A percentile compares a stretch with the other conserved stretches of the same genome.
These are phyloP conservation scores for Pachymerium ferrugineum DNA, from an alignment of 2,888 invertebrate genomes.

Conservation along the genomic window DNA sequence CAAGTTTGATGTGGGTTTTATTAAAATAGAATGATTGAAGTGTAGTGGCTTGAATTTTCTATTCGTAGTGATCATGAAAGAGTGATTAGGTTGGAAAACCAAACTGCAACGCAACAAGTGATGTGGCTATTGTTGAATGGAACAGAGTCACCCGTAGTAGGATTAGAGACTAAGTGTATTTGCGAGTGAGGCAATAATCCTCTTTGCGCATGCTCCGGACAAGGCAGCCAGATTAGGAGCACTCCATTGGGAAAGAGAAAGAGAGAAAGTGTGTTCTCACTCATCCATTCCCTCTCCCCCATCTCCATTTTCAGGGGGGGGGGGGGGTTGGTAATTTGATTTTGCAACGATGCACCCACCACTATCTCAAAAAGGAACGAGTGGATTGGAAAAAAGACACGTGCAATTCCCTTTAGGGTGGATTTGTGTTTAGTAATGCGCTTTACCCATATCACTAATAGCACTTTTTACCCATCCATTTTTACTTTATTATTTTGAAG, in stretches of 20 bases:
- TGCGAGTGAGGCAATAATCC: not conserved
- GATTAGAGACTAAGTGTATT: not conserved
- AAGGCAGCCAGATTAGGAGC: not conserved
- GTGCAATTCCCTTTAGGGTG: not conserved
- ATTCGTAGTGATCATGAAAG: no score
- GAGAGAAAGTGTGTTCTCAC: not conserved
- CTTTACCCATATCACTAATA: no score
- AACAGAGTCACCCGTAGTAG: not conserved
- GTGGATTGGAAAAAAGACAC: slow-evolving; percentile 11
- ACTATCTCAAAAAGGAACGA: not conserved
- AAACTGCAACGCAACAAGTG: not conserved
- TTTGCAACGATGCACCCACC: not conserved
- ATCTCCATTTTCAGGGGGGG: not conserved
- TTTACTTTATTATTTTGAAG: no score
- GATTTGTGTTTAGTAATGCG: slow-evolving; percentile 7
- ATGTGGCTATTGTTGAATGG: not conserved
- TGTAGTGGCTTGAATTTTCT: no score
- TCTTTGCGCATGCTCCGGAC: not conserved
- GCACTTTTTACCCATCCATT: no score
- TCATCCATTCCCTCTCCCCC: not conserved
- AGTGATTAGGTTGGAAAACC: no score
- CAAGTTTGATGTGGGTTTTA: no score
- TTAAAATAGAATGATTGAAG: no score
- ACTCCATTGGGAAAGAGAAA: not conserved
- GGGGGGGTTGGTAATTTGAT: not conserved